Evolutionary conservation across 92 coral and sea anemone genomes (phyloP).

Genomic region (Scolanthus callimorphus): DNA sequence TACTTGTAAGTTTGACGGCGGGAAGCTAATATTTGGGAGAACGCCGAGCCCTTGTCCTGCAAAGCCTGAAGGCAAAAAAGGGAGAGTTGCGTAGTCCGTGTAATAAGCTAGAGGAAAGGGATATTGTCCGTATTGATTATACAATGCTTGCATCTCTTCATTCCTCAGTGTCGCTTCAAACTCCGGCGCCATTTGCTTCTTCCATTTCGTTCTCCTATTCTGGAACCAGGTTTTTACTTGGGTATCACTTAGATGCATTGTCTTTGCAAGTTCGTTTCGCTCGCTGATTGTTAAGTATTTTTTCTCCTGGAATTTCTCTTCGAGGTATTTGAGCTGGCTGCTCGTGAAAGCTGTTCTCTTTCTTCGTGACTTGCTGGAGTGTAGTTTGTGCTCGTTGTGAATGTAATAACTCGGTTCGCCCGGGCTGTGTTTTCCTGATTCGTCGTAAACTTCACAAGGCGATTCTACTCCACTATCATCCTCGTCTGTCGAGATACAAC

Average conservation of each 20-base stretch:
- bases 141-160: conserved; percentile 57
- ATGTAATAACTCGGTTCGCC: conserved; percentile 12
- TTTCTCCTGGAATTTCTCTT: conserved; percentile 92
- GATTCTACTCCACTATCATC: conserved; percentile 39
- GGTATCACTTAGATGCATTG: conserved; percentile 86
- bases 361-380: conserved; percentile 80
- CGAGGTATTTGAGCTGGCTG: conserved; percentile 91
- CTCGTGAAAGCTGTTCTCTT: conserved; percentile 96
- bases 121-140: conserved; percentile 49
- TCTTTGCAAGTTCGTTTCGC: conserved; percentile 89
- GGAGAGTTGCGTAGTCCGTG: conserved; percentile 32
- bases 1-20: conserved; percentile 89
- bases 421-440: conserved; percentile 1
- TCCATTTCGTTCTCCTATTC: conserved; percentile 98
- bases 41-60: conserved; percentile 47
- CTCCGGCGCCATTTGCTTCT: conserved; percentile 95
- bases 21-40: conserved; percentile 67
- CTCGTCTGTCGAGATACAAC: conserved; percentile 4
- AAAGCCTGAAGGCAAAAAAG: conserved; percentile 29
- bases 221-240: conserved; percentile 99
- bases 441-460: conserved; percentile 27
- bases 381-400: conserved; percentile 49
- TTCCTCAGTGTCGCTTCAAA: conserved; percentile 67
- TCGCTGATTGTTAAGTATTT: conserved; percentile 96
- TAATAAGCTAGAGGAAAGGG: conserved; percentile 48